Evolutionary conservation across 2,888 invertebrate species (phyloP).

Genomic region (Perizoma affinitatum): DNA sequence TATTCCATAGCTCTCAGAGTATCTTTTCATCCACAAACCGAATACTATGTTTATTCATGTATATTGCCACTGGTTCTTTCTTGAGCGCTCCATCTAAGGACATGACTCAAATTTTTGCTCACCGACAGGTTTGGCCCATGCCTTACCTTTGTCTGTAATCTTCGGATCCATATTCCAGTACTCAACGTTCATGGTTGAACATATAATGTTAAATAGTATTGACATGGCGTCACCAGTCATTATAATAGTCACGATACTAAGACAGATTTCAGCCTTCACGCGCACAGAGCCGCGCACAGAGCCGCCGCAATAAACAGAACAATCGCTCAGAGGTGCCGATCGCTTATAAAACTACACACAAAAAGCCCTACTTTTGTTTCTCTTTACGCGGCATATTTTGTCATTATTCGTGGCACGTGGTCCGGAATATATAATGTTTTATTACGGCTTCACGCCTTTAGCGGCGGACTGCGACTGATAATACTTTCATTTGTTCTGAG

Average conservation of each 20-base stretch:
- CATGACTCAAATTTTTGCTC: no score
- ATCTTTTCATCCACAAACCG: no score
- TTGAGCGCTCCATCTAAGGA: no score
- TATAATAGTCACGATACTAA: constrained; percentile 29
- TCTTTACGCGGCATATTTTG: constrained; percentile 66
- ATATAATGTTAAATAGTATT: constrained; percentile 9
- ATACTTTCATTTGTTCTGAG: constrained; percentile 78
- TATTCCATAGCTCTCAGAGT: no score
- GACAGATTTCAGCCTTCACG: constrained; percentile 39
- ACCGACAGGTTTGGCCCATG: no score
- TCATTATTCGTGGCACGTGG: constrained; percentile 81
- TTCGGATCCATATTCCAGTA: no score
- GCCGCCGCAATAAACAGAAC: constrained; percentile 53
- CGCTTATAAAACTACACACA: constrained; percentile 66
- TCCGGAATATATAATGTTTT: constrained; percentile 81
- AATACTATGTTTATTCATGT: no score
- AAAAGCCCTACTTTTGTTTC: constrained; percentile 75
- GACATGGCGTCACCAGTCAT: constrained; percentile 15
- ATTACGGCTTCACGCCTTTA: constrained; percentile 81
- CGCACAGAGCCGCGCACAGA: constrained; percentile 39
- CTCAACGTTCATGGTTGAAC: not conserved
- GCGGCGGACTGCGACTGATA: constrained; percentile 72
- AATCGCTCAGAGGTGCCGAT: constrained; percentile 69
- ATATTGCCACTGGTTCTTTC: no score
- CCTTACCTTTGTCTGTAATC: no score